Percentiles rank a stretch among this genome's conserved stretches.
These are phyloP conservation scores for Catocala fraxini DNA, from an alignment of 2,888 invertebrate genomes.

Conservation along the genomic window DNA sequence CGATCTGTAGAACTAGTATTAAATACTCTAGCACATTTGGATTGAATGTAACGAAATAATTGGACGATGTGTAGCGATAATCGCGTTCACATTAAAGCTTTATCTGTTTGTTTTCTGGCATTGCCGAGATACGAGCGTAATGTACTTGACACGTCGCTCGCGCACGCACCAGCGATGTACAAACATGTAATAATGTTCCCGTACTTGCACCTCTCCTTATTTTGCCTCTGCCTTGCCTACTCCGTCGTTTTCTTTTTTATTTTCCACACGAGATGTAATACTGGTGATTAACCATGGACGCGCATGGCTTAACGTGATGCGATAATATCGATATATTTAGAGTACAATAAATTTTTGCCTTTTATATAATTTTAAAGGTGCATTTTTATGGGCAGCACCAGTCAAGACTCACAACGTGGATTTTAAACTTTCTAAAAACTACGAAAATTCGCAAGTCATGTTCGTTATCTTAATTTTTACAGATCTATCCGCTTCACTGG, in stretches of 20 bases:
- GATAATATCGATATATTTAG: conserved; percentile 53
- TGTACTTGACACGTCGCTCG: conserved; percentile 63
- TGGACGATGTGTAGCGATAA: conserved; percentile 58
- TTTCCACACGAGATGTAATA: conserved; percentile 61
- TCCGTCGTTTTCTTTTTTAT: conserved; percentile 66
- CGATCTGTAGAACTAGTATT: conserved; percentile 61
- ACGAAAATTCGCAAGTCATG: conserved; percentile 69
- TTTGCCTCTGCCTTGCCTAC: conserved; percentile 79
- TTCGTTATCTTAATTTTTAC: conserved; percentile 30
- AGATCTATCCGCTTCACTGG: conserved; percentile 10
- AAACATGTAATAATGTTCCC: conserved; percentile 62
- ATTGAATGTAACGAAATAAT: conserved; percentile 54
- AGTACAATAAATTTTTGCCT: conserved; percentile 61
- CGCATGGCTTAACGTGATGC: conserved; percentile 77
- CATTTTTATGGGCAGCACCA: conserved; percentile 84
- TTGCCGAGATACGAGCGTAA: conserved; percentile 78
- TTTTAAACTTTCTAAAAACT: conserved; percentile 35
- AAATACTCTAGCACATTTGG: conserved; percentile 62
- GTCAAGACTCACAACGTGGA: conserved; percentile 82
- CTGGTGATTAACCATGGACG: conserved; percentile 78
- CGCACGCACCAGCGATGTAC: conserved; percentile 61
- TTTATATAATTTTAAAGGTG: conserved; percentile 64
- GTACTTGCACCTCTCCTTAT: conserved; percentile 81
- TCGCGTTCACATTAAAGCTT: conserved; percentile 78
- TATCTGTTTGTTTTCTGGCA: conserved; percentile 88